A percentile compares a stretch with the other conserved stretches of the same genome.
Conservation (phyloP, 2,888 invertebrate species). For the Tillus elongatus region DNA sequence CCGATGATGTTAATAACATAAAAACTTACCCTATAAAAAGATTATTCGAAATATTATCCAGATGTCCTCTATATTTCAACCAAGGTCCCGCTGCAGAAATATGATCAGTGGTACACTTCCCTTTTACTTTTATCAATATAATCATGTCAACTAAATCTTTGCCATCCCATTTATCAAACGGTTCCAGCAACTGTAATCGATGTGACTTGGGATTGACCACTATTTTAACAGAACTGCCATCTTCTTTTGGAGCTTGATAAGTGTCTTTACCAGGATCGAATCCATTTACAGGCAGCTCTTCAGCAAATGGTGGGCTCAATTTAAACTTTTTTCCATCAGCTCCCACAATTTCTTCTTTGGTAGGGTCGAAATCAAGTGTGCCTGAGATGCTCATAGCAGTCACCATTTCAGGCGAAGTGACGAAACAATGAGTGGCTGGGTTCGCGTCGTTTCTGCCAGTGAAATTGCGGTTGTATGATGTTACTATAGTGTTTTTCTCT, state of each 20-base stretch:
- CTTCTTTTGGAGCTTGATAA: conserved; percentile 79
- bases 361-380: conserved; percentile 84
- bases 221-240: conserved; percentile 53
- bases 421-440: conserved; percentile 98
- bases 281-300: conserved; percentile 86
- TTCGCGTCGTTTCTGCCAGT: conserved; percentile 96
- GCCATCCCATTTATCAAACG: conserved; percentile 94
- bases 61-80: conserved; percentile 97
- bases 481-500: conserved; percentile 98
- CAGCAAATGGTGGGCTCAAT: conserved; percentile 75
- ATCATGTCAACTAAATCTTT: conserved; percentile 84
- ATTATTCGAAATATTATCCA: conserved; percentile 99
- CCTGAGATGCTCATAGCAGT: conserved; percentile 90
- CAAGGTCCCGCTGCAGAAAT: conserved; percentile 99
- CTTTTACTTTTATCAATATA: conserved; percentile 94
- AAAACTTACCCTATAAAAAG: conserved; percentile 98
- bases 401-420: conserved; percentile 94
- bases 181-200: conserved; percentile 83
- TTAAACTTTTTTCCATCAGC: conserved; percentile 80
- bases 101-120: conserved; percentile 99
- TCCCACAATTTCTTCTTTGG: conserved; percentile 78
- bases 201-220: conserved; percentile 82
- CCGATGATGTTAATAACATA: too few relatives aligned
- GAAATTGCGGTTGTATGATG: conserved; percentile 98
- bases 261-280: conserved; percentile 98